Evolutionary conservation across 2,113 vertebrate genomes (phyloP), one percentile per base, ranked within the genome.

Genomic region (Corythoichthys haematopterus): DNA sequence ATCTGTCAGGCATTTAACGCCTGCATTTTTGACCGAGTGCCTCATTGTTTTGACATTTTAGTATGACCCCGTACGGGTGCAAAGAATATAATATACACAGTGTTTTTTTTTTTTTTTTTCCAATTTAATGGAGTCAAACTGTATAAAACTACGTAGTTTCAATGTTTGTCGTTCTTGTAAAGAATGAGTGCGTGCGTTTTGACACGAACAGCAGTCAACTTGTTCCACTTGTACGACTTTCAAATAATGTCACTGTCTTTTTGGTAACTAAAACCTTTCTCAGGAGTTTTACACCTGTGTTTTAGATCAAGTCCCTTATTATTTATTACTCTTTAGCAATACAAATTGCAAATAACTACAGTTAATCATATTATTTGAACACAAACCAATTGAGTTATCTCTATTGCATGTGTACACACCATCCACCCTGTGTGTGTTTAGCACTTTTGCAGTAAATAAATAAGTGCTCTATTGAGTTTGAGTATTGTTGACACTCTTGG

Each of bases 381-480:
- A 6, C 55, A 36, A 57, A 57, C 3, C 55, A 36, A 57, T 56
- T 35, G 53, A 36, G 55, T 57, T 57, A 57, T 57, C 52, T 33
- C 52, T 11, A 33, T 55, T 55, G 28, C 28, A 55, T 55, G 28
- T 33, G 28, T 55, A 35, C 20, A 33, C 52, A 33, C 52, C 28
- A 55, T 33, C 4, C 33, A 36, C 33, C 33, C 33, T 15, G 0
- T 87, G 84, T 87, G 84, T 85, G 77, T 82, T 80, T 11, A 87
- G 66, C 84, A 86, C 87, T 89, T 72, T 84, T 85, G 85, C 74
- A 78, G 83, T 86, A 87, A 85, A 86, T 80, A 90, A 82, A 77
- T 65, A 84, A 87, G 86, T 89, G 82, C 16, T 73, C 85, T 69
- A 85, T 86, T 87, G 82, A 88, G 79, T 77, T 78, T 69, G 71